Evolutionary conservation across 2,113 vertebrate species (phyloP).

Genomic region (Engraulis encrasicolus): DNA sequence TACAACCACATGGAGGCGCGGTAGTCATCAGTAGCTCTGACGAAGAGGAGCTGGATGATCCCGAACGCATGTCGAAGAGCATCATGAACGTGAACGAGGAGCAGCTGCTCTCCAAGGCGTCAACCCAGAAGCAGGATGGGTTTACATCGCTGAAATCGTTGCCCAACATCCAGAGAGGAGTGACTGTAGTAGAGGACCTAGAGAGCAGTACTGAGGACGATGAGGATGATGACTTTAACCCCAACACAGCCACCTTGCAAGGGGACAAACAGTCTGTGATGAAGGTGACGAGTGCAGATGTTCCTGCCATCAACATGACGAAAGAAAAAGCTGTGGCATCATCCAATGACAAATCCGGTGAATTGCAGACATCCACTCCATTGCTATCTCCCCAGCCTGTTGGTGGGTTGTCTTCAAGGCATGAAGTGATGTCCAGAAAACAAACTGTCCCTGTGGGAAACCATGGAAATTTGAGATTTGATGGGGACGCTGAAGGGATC

Average conservation of each 20-base stretch:
- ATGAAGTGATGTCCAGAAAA: not conserved
- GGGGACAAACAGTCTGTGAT: not conserved
- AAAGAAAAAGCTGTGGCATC: not conserved
- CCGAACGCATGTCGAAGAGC: not conserved
- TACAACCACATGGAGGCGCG: not conserved
- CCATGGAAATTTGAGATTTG: not conserved
- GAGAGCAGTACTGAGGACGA: conserved; percentile 75
- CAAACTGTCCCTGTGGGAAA: not conserved
- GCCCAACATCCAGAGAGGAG: conserved; percentile 61
- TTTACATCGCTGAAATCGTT: conserved; percentile 79
- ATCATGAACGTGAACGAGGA: not conserved
- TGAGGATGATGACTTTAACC: conserved; percentile 45
- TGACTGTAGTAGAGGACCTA: conserved; percentile 54
- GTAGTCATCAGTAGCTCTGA: conserved; percentile 41
- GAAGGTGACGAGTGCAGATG: not conserved
- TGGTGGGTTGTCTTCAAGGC: not conserved
- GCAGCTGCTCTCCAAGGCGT: not conserved
- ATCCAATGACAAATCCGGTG: not conserved
- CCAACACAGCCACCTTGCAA: not conserved
- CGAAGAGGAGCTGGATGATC: conserved; percentile 24
- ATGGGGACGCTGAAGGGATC: not conserved
- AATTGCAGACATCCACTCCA: not conserved
- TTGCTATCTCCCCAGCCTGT: not conserved
- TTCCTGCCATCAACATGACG: not conserved
- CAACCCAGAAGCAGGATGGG: not conserved